Evolutionary conservation across 2,888 invertebrate genomes (phyloP), one percentile per base, ranked within the genome.

Genomic region (Alentia gelatinosa): DNA sequence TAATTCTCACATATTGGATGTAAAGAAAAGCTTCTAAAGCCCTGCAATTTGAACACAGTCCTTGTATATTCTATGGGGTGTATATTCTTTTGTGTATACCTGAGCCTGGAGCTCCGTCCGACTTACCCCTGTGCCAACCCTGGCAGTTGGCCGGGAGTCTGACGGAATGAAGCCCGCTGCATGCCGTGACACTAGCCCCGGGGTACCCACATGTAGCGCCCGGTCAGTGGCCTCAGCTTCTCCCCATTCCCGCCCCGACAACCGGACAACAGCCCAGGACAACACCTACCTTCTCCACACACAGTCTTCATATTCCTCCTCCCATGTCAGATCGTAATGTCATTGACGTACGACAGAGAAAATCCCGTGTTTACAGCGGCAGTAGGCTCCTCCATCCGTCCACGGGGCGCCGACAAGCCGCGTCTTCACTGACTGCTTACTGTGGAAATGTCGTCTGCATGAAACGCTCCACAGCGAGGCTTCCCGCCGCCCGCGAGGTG

Each of bases 141-240:
- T n/a, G n/a, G n/a, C n/a, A n/a, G n/a, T 63, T 63, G 5, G n/a
- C 37, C 37, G 79, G 35, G 79, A 9, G 79, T 37, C 79, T 79
- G 79, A 79, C 79, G 79, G 79, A 79, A 79, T 79, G 79, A 39
- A n/a, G 79, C 15, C 23, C 79, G 37, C 79, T 39, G 39, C 79
- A n/a, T 79, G 79, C 79, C 79, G 79, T 35, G 79, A 79, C 79
- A 79, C 79, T 19, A 23, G 9, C 37, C 79, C 79, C 79, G 79
- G 79, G 79, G 37, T 79, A 9, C 79, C 79, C 79, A 79, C 79
- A 39, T 79, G 79, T 79, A 79, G 79, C 63, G 63, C n/a, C 47
- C 47, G 47, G 47, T 9, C 9, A 47, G 47, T 12, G 19, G 9
- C 47, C 47, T 19, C 47, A 9, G 47, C 47, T 19, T 19, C 47